Conservation (phyloP, 2,888 invertebrate genomes). For the Coremacera marginata region DNA sequence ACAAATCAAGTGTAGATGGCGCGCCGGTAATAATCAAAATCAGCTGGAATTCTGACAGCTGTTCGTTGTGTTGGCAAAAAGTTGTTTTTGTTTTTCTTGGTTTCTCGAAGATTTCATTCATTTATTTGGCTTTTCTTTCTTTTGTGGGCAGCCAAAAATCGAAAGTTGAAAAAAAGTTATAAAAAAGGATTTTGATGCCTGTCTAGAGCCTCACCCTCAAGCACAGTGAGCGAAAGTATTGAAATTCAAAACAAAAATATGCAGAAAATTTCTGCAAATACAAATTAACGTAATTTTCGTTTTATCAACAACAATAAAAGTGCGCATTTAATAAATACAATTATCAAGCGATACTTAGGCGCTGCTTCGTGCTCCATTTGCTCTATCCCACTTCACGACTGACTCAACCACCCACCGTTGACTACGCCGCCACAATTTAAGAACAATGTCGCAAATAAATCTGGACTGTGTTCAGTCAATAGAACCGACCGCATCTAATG, state of each 20-base stretch:
- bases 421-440: neutral
- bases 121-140: neutral
- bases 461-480: conserved; percentile 55
- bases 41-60: conserved; percentile 18
- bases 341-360: neutral
- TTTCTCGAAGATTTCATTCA: too few species aligned
- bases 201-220: conserved; percentile 1
- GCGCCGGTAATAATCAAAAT: neutral
- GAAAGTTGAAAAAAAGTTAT: neutral
- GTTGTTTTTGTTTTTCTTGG: neutral
- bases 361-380: neutral
- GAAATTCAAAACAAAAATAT: neutral
- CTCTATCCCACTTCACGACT: neutral
- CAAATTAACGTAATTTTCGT: neutral
- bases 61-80: conserved; percentile 23
- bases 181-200: conserved; percentile 15
- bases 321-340: neutral
- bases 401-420: conserved; percentile 11
- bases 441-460: conserved; percentile 56
- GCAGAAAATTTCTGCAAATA: neutral
- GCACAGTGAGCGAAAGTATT: neutral
- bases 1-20: conserved; percentile 3
- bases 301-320: neutral
- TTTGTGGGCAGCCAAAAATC: neutral
- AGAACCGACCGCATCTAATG: conserved; percentile 48